phyloP scores from a whole-genome alignment of 2,797 vertebrate species.

The Rhinogobio ventralis region DNA sequence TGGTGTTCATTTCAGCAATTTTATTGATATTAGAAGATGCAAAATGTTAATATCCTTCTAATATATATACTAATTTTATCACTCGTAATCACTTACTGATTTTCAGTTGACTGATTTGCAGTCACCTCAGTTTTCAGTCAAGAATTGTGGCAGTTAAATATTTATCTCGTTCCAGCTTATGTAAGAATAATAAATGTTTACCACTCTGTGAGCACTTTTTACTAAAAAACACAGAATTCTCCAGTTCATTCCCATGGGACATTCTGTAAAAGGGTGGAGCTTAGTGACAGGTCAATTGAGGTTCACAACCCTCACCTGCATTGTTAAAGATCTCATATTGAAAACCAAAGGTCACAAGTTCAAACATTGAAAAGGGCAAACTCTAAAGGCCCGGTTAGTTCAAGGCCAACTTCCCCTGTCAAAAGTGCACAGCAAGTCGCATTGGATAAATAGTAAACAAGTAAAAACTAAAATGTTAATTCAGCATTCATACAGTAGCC shows the following conservation, averaged over 20 bases:
- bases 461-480: background rate
- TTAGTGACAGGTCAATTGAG: background rate
- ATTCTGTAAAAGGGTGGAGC: background rate
- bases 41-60: background rate
- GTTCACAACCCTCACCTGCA: background rate
- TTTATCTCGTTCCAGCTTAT: background rate
- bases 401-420: background rate
- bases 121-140: background rate
- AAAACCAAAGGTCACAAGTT: background rate
- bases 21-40: background rate
- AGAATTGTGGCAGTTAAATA: background rate
- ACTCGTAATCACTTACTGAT: background rate
- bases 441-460: conserved; percentile 17
- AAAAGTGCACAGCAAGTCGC: conserved; percentile 3
- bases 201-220: background rate
- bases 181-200: background rate
- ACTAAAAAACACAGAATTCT: background rate
- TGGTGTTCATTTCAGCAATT: background rate
- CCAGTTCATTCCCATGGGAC: background rate
- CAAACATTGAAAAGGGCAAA: background rate
- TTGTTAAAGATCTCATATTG: background rate
- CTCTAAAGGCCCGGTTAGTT: conserved; percentile 7
- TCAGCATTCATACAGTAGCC: background rate
- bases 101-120: background rate
- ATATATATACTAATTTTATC: background rate